These are phyloP conservation scores for Perca flavescens DNA, from an alignment of 2,113 vertebrate genomes.

Conservation along the genomic window DNA sequence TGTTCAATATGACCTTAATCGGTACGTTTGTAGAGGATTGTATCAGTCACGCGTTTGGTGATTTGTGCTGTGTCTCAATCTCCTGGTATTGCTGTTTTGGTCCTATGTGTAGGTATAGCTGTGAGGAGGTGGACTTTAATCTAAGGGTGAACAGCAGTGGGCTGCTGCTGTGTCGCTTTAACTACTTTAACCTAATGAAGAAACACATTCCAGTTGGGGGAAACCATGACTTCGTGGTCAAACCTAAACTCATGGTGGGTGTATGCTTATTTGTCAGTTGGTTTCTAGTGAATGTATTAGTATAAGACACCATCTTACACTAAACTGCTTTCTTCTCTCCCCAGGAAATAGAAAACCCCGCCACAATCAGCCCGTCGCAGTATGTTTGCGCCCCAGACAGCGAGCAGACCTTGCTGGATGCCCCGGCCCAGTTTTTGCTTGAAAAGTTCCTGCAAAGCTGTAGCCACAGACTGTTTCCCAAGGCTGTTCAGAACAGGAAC, in stretches of 20 bases:
- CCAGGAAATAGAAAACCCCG: conserved; percentile 89
- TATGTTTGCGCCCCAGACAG: conserved; percentile 97
- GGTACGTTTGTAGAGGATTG: conserved; percentile 79
- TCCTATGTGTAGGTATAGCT: conserved; percentile 89
- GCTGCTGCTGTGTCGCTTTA: conserved; percentile 95
- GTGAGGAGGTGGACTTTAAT: conserved; percentile 98
- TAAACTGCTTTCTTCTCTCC: conserved; percentile 10
- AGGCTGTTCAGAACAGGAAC: conserved; percentile 89
- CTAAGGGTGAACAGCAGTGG: conserved; percentile 94
- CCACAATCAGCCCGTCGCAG: conserved; percentile 90
- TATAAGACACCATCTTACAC: neutral
- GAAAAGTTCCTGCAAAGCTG: conserved; percentile 96
- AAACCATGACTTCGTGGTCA: conserved; percentile 91
- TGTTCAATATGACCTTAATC: conserved; percentile 96
- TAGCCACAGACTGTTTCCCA: conserved; percentile 94
- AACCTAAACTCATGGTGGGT: conserved; percentile 93
- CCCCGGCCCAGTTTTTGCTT: conserved; percentile 95
- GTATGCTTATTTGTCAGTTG: neutral
- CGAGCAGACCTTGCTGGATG: conserved; percentile 93
- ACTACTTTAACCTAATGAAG: conserved; percentile 98
- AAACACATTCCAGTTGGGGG: conserved; percentile 95
- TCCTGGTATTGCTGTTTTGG: neutral
- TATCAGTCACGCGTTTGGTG: neutral
- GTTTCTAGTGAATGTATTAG: neutral
- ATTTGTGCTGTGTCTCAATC: neutral